A percentile compares a stretch with the other conserved stretches of the same genome.
phyloP scores from a whole-genome alignment of 2,888 invertebrate genomes.

The Drosophila picticornis region DNA sequence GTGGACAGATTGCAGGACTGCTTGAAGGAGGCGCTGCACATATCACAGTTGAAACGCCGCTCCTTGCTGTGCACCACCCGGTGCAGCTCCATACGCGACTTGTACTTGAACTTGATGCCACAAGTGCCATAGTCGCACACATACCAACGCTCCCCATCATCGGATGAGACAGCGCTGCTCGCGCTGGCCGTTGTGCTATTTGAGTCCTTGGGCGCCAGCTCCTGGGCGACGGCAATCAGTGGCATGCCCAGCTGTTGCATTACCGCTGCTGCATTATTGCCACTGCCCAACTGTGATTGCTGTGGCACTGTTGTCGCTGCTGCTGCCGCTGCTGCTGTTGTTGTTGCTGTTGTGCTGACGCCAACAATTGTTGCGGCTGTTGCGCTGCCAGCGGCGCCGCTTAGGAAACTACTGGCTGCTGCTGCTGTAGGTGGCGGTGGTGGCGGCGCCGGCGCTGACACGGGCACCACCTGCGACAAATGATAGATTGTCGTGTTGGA shows the following conservation, averaged over 20 bases:
- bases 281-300: constrained; percentile 17
- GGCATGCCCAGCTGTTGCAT: constrained; percentile 54
- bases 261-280: constrained; percentile 11
- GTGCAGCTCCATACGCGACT: constrained; percentile 82
- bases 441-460: constrained; percentile 58
- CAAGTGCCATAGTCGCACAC: constrained; percentile 80
- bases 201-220: constrained; percentile 76
- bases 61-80: constrained; percentile 83
- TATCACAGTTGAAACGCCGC: constrained; percentile 82
- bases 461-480: constrained; percentile 74
- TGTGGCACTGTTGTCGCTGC: constrained; percentile 12
- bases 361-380: constrained; percentile 22
- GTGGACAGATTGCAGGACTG: constrained; percentile 83
- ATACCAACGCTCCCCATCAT: constrained; percentile 83
- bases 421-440: constrained; percentile 62
- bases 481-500: constrained; percentile 74
- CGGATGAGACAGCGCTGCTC: constrained; percentile 82
- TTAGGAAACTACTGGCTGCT: constrained; percentile 51
- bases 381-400: constrained; percentile 30
- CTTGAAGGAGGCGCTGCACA: constrained; percentile 82
- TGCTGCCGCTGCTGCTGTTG: not conserved
- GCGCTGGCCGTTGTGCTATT: constrained; percentile 83
- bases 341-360: constrained; percentile 42
- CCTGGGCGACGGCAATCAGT: constrained; percentile 44
- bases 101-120: constrained; percentile 82